A percentile compares a stretch with the other conserved stretches of the same genome.
phyloP scores from a whole-genome alignment of 2,888 invertebrate species.

The Clitarchus hookeri region DNA sequence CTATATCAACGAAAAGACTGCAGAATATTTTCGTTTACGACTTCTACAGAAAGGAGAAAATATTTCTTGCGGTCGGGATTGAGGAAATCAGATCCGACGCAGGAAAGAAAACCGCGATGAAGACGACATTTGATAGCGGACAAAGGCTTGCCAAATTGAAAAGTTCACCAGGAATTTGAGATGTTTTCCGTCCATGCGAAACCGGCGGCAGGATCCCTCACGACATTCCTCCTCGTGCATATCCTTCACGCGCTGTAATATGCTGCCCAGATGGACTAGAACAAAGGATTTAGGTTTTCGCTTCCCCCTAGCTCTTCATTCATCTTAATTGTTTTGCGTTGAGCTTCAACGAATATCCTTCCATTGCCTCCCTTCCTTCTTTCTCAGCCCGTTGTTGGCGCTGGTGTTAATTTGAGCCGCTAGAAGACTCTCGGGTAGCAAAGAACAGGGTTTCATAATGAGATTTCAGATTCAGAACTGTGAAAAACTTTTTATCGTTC shows the following conservation, averaged over 20 bases:
- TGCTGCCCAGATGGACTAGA: background rate
- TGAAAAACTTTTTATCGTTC: background rate
- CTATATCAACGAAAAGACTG: too few species aligned
- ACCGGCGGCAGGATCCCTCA: background rate
- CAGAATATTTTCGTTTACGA: background rate
- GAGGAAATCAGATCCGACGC: background rate
- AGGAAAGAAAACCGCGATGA: background rate
- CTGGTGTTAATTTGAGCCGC: conserved; percentile 20
- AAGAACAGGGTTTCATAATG: background rate
- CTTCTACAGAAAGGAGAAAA: background rate
- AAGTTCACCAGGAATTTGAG: background rate
- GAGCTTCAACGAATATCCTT: background rate
- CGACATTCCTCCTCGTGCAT: background rate
- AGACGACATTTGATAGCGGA: background rate
- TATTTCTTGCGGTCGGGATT: background rate
- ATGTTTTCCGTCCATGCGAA: background rate
- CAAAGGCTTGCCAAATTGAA: background rate
- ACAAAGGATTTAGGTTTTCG: background rate
- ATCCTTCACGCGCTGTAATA: background rate
- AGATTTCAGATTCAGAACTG: conserved; percentile 1
- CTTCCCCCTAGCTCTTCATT: background rate
- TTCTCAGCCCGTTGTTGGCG: background rate
- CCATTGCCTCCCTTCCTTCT: too few species aligned
- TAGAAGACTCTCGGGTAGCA: background rate
- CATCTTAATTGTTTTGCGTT: conserved; percentile 10